These are phyloP conservation scores for Oligia strigilis DNA, from an alignment of 2,888 invertebrate genomes.

Conservation along the genomic window DNA sequence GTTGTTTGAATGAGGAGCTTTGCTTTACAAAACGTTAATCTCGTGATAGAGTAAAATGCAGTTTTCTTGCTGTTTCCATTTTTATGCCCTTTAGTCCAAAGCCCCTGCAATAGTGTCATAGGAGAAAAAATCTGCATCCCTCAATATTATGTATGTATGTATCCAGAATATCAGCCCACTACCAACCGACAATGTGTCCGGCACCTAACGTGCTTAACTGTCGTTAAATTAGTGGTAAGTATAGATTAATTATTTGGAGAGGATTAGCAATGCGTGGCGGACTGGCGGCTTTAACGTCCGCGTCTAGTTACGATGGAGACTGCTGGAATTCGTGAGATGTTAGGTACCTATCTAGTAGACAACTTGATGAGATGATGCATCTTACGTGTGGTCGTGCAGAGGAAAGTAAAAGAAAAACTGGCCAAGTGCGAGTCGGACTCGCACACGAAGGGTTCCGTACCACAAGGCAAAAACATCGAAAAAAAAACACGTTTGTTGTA, in stretches of 20 bases:
- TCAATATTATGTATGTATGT: not conserved
- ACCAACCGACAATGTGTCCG: constrained; percentile 22
- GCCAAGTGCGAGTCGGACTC: no score
- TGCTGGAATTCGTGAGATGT: constrained; percentile 9
- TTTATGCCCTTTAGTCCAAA: no score
- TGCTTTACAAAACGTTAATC: not conserved
- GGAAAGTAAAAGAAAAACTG: not conserved
- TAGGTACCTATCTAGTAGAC: not conserved
- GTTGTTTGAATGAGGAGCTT: not conserved
- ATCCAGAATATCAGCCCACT: not conserved
- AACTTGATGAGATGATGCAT: not conserved
- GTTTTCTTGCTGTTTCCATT: no score
- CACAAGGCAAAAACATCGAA: no score
- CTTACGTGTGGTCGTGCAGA: not conserved
- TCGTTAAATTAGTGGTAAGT: constrained; percentile 33
- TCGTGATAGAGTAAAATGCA: not conserved
- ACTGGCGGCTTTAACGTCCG: constrained; percentile 13
- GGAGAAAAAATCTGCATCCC: no score
- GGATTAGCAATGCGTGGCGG: constrained; percentile 39
- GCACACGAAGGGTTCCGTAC: no score
- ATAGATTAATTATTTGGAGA: constrained; percentile 32
- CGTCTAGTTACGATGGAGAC: not conserved
- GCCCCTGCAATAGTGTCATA: no score
- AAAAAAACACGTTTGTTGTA: no score
- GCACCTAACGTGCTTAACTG: constrained; percentile 36